These are phyloP conservation scores for Cavia porcellus DNA, from an alignment of 2,113 vertebrate species.

Conservation along the genomic window DNA sequence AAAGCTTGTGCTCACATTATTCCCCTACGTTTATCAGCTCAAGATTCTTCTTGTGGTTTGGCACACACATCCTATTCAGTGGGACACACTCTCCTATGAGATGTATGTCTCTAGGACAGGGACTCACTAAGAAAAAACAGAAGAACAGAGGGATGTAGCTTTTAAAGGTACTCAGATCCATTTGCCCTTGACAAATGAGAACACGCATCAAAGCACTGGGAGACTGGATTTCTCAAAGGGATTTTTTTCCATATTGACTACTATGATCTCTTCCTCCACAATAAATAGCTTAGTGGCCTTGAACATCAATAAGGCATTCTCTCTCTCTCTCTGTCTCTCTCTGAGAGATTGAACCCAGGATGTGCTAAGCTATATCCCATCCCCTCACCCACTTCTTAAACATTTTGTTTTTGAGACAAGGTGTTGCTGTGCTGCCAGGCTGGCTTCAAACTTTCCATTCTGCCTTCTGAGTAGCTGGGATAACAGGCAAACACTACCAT, in stretches of 20 bases:
- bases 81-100: neutral
- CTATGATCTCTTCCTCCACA: neutral
- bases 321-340: neutral
- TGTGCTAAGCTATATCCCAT: neutral
- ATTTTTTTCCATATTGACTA: neutral
- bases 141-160: neutral
- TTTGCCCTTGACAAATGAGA: neutral
- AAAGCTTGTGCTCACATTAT: neutral
- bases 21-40: neutral
- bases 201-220: neutral
- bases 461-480: neutral
- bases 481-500: neutral
- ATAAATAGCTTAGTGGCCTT: neutral
- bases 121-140: neutral
- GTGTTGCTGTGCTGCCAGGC: neutral
- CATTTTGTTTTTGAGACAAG: neutral
- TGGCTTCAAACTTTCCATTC: neutral
- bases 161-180: neutral
- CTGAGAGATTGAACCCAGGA: neutral
- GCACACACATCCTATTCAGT: neutral
- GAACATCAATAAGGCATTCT: neutral
- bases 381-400: neutral
- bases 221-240: neutral
- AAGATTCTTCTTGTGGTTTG: neutral
- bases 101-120: neutral